Evolutionary conservation across 1,140 invertebrate species (phyloP), one percentile per base, ranked within the genome.

Genomic region (Coptotermes formosanus): DNA sequence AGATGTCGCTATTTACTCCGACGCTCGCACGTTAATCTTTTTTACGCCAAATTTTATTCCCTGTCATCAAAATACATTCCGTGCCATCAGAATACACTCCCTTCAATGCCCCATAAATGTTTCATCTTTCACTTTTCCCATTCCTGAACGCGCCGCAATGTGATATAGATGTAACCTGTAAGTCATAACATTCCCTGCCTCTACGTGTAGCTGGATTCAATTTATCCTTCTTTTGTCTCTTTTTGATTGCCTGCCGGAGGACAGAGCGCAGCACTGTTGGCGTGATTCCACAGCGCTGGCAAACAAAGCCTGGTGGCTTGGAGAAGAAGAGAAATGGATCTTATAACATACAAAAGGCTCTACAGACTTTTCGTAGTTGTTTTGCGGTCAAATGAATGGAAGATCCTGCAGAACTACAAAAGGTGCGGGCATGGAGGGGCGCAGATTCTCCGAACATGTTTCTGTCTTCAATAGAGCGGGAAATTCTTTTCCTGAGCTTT

Each of bases 201-300:
- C 30, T 75, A 30, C n/a, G 64, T 75, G 25, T 75, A 25, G n/a
- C 64, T 75, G 2, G 25, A 6, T 75, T 30, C 64, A 75, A 75
- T 75, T 75, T 75, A 75, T 75, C 64, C 64, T 75, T 30, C 64
- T 75, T 75, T 75, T 75, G 64, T 75, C 64, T 75, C 30, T 75
- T 75, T 75, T 75, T 30, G 64, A 75, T 75, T 75, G 64, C 64
- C n/a, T n/a, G 64, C 52, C 52, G 52, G 14, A 21, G 52, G 52
- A 21, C 19, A 30, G 59, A 64, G 59, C 25, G 59, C 59, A 75
- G n/a, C 64, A 30, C 64, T 30, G n/a, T 1, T 11, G 64, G 64
- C 64, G 64, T 75, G 64, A 75, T 75, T 75, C 64, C 64, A 30
- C 12, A 75, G 64, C 25, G 4, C 4, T 30, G 64, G 25, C n/a